Percentiles rank a stretch among this genome's conserved stretches.
Evolutionary conservation across 2,113 vertebrate species (phyloP).

Genomic region (Triplophysa tibetana): DNA sequence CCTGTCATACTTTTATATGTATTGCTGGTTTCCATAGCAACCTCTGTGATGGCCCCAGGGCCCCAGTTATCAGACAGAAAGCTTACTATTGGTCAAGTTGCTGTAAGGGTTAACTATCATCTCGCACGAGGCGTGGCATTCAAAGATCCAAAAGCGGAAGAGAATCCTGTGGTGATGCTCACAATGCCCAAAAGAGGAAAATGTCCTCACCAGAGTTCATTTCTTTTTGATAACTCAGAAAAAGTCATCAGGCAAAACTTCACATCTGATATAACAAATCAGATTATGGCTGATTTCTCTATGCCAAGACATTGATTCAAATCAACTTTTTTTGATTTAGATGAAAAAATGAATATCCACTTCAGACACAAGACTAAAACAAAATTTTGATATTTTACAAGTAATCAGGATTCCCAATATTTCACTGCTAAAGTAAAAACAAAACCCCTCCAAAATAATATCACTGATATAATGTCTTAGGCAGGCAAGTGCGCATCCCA

Average conservation of each 20-base stretch:
- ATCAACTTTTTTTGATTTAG: too few species aligned
- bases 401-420: background rate
- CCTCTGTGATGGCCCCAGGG: conserved; percentile 40
- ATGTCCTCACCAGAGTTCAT: background rate
- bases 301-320: background rate
- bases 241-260: background rate
- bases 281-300: background rate
- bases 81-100: conserved; percentile 4
- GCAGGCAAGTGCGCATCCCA: background rate
- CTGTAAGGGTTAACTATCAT: conserved; percentile 12
- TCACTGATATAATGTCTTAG: background rate
- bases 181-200: background rate
- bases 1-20: background rate
- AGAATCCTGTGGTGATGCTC: conserved; percentile 2
- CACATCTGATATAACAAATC: background rate
- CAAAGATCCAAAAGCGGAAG: conserved; percentile 5
- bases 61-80: background rate
- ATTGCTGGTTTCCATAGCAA: conserved; percentile 29
- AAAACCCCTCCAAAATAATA: background rate
- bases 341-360: background rate
- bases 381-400: background rate
- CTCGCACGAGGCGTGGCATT: background rate
- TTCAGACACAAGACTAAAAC: background rate
- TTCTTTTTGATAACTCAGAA: background rate
- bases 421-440: background rate